Evolutionary conservation across 2,113 vertebrate species (phyloP).

Genomic region (Tinamus guttatus): DNA sequence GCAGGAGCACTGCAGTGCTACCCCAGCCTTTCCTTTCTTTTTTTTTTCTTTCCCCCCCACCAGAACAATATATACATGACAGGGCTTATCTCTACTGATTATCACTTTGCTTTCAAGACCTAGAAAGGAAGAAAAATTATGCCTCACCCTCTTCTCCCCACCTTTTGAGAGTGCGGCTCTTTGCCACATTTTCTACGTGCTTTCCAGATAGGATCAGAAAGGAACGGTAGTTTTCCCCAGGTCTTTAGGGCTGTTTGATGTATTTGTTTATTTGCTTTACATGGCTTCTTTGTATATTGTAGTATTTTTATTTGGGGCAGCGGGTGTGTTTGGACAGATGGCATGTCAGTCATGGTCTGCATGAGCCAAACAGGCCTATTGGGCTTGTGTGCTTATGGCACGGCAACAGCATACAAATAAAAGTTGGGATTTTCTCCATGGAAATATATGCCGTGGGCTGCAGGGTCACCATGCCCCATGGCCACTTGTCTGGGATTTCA

Average conservation of each 20-base stretch:
- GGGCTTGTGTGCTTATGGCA: not conserved
- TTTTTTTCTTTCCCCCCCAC: not conserved
- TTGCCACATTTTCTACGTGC: not conserved
- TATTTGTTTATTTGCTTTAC: not conserved
- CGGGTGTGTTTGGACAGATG: not conserved
- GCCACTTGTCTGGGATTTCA: not conserved
- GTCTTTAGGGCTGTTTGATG: not conserved
- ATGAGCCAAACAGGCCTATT: not conserved
- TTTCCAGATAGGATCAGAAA: constrained; percentile 10
- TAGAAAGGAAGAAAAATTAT: not conserved
- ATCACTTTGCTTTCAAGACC: not conserved
- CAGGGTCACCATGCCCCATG: not conserved
- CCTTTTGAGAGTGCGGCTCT: not conserved
- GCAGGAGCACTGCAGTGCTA: not conserved
- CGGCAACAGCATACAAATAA: accelerated
- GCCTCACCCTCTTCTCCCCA: not conserved
- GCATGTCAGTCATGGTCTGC: not conserved
- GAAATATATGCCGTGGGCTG: accelerated
- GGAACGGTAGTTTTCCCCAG: not conserved
- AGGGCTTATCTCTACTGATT: not conserved
- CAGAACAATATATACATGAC: not conserved
- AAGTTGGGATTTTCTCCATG: not conserved
- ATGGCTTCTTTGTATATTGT: not conserved
- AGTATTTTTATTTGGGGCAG: not conserved
- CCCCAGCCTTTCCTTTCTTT: not conserved